Conservation (phyloP, 2,113 vertebrate species). For the Pangasianodon hypophthalmus region DNA sequence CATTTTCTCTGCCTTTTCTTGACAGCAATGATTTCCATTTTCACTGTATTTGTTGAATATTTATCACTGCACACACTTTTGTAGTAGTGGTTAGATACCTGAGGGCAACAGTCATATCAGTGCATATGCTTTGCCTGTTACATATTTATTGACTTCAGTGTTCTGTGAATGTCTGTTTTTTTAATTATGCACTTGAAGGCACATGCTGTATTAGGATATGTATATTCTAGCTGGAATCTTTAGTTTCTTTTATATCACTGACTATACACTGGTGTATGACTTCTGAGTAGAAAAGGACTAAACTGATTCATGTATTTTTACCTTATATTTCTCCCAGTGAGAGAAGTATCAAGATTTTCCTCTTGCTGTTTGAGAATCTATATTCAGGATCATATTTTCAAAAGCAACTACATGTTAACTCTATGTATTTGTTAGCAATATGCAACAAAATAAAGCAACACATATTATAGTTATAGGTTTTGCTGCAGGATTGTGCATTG, state of each 20-base stretch:
- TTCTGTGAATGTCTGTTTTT: conserved; percentile 1
- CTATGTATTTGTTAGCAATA: background rate
- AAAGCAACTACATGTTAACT: background rate
- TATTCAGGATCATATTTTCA: background rate
- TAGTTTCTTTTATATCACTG: conserved; percentile 51
- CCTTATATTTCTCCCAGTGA: background rate
- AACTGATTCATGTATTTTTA: background rate
- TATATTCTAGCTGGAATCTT: conserved; percentile 23
- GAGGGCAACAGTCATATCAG: conserved; percentile 73
- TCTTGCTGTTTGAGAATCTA: conserved; percentile 19
- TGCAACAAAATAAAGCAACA: background rate
- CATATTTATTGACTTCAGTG: conserved; percentile 56
- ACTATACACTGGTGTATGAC: conserved; percentile 55
- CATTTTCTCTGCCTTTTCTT: background rate
- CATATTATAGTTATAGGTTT: background rate
- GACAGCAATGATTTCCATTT: background rate
- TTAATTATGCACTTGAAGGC: conserved; percentile 45
- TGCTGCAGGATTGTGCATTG: background rate
- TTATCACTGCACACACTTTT: background rate
- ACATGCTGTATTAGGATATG: conserved; percentile 53
- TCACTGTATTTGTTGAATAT: background rate
- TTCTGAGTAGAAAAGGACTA: background rate
- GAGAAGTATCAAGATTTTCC: conserved; percentile 24
- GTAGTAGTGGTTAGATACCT: conserved; percentile 55
- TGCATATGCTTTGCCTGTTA: conserved; percentile 76